Evolutionary conservation across 2,113 vertebrate genomes (phyloP).

Genomic region (Equus przewalskii): DNA sequence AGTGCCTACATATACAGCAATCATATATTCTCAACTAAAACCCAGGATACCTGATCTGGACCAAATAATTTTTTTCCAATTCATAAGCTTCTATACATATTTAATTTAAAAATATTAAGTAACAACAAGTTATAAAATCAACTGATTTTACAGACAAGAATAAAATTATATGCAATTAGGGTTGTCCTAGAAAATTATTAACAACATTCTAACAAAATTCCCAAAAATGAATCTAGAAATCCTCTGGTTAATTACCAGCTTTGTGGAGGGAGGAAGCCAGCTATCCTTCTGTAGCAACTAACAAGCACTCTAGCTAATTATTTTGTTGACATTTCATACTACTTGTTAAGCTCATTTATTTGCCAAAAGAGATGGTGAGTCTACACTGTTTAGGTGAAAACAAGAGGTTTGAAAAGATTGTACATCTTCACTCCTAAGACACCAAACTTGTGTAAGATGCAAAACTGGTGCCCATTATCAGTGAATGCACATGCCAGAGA

Average conservation of each 20-base stretch:
- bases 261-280: neutral
- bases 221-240: neutral
- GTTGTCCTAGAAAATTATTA: neutral
- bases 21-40: conserved; percentile 57
- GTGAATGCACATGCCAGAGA: neutral
- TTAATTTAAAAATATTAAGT: conserved; percentile 49
- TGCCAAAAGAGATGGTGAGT: neutral
- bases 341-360: neutral
- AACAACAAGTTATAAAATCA: neutral
- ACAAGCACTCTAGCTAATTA: neutral
- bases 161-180: conserved; percentile 18
- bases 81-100: neutral
- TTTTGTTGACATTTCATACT: neutral
- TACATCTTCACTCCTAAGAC: neutral
- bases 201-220: neutral
- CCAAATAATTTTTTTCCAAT: neutral
- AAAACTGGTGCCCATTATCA: neutral
- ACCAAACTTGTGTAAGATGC: neutral
- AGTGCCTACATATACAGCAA: neutral
- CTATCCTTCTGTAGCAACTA: neutral
- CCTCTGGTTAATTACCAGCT: neutral
- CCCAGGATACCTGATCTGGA: neutral
- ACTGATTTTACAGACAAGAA: conserved; percentile 12
- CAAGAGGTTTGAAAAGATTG: conserved; percentile 1
- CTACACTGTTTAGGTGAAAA: neutral